Evolutionary conservation across 2,113 vertebrate species (phyloP).

Genomic region (Periophthalmus modestus): DNA sequence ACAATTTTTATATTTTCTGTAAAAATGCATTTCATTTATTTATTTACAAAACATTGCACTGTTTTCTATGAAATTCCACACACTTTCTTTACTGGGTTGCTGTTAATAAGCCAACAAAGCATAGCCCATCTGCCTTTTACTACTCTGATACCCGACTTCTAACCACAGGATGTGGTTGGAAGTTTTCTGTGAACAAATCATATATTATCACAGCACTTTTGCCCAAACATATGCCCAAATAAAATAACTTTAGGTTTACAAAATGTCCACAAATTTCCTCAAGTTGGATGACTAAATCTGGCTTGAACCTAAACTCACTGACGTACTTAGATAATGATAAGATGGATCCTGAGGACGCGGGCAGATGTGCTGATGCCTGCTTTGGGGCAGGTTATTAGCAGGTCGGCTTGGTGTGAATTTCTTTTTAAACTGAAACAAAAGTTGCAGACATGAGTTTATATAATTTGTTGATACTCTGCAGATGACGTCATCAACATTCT

Average conservation of each 20-base stretch:
- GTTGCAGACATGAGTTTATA: neutral
- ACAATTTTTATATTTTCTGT: neutral
- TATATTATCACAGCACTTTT: constrained; percentile 7
- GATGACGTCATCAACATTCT: too few relatives aligned
- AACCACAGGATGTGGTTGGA: constrained; percentile 63
- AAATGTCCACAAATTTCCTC: neutral
- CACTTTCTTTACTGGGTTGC: too few relatives aligned
- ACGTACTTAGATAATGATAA: constrained; percentile 19
- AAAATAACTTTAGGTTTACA: neutral
- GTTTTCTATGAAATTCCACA: too few relatives aligned
- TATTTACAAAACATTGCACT: neutral
- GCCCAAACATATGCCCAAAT: neutral
- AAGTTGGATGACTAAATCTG: neutral
- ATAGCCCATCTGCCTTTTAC: too few relatives aligned
- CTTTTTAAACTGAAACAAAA: constrained; percentile 45
- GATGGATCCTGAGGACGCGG: neutral
- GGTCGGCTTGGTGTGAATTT: constrained; percentile 21
- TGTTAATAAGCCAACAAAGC: too few relatives aligned
- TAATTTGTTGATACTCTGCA: neutral
- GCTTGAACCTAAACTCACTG: neutral
- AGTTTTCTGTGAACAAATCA: constrained; percentile 31
- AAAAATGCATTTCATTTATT: neutral
- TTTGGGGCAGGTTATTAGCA: neutral
- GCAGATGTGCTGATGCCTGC: neutral
- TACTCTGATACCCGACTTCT: neutral